Conservation (phyloP, 2,888 invertebrate genomes). For the Lithophane socia region DNA sequence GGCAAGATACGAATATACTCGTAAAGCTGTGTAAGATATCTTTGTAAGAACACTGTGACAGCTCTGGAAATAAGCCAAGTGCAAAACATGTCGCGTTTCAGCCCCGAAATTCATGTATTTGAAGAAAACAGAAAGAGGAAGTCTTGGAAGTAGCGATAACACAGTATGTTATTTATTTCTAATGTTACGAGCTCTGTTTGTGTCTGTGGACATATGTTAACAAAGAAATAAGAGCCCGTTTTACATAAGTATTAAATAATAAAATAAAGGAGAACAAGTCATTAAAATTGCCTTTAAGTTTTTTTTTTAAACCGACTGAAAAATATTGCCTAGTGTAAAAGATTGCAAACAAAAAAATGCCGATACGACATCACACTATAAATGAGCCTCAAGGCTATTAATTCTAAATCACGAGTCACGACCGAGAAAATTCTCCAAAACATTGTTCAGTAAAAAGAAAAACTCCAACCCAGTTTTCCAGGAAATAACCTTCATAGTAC, state of each 20-base stretch:
- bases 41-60: slow-evolving; percentile 49
- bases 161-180: slow-evolving; percentile 9
- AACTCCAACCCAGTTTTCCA: neutral
- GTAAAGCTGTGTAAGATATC: slow-evolving; percentile 53
- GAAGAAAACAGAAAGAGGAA: slow-evolving; percentile 21
- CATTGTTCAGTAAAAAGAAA: neutral
- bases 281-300: neutral
- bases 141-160: slow-evolving; percentile 6
- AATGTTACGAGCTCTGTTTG: neutral
- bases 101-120: slow-evolving; percentile 22
- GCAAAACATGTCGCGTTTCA: slow-evolving; percentile 39
- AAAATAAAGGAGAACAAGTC: neutral
- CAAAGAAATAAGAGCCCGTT: neutral
- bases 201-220: neutral
- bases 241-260: neutral
- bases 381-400: slow-evolving; percentile 12
- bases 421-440: neutral
- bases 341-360: neutral
- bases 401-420: slow-evolving; percentile 7
- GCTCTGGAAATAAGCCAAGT: slow-evolving; percentile 63
- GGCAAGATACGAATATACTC: slow-evolving; percentile 53
- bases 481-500: neutral
- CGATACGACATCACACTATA: neutral
- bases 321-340: neutral
- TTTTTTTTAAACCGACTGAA: neutral